Base-by-base conservation (phyloP, 2,888 invertebrate genomes). In the Lasiommata megera region DNA sequence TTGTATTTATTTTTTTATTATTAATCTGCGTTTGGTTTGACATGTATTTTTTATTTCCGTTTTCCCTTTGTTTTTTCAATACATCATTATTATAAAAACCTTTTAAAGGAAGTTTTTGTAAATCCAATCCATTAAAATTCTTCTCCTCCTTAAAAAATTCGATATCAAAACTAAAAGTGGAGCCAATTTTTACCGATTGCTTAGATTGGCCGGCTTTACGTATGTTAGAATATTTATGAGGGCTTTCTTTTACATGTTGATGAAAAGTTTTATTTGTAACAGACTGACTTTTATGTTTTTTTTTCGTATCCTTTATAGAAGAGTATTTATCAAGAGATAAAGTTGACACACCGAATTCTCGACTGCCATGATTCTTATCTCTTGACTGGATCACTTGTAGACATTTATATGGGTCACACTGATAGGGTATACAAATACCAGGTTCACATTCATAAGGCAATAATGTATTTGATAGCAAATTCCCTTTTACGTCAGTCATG, bases 161-260 rank as follows among this genome's bases (percentile, higher is more conserved):
- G 51, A 70, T 50, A 28, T 64, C 55, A 50, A 70, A 68, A 58
- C 56, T 66, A 58, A 69, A 66, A 54, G 46, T 65, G 7, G 70
- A 70, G 28, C 68, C 63, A 41, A 69, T 59, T 31, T 60, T 60
- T 18, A 70, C 65, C 14, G 28, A 56, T 65, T 67, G 66, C 18
- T 62, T 36, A 6, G 16, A 34, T 18, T 43, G 36, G 3, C 7
- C n/a, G n/a, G n/a, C n/a, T n/a, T n/a, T n/a, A n/a, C n/a, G 40
- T 16, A 38, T 54, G 14, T 46, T 41, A 54, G 18, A 7, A 40
- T 17, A 7, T 31, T 38, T 44, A n/a, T n/a, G n/a, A n/a, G n/a
- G n/a, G n/a, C n/a, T n/a, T n/a, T n/a, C n/a, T n/a, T n/a, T n/a
- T n/a, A n/a, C n/a, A n/a, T n/a, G n/a, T n/a, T n/a, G n/a, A n/a